Evolutionary conservation across 2,797 vertebrate genomes (phyloP), one percentile per base, ranked within the genome.

Genomic region (Poecilia wingei): DNA sequence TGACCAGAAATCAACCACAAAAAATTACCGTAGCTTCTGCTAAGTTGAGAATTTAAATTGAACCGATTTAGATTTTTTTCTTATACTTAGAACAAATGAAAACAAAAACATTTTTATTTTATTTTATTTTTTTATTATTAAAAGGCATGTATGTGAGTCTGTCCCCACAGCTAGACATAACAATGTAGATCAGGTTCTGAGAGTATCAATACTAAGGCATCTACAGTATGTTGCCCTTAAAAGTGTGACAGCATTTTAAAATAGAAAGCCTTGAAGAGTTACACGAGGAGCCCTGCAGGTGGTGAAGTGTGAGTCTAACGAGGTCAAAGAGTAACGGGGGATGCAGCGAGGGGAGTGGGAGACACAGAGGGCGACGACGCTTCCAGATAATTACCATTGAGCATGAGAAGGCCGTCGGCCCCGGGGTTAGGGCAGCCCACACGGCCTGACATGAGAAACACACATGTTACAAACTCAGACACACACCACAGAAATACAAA

Each of bases 401-500:
- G 96, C 98, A 98, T 98, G 93, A 99, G 97, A 88, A 98, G 97
- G 96, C 97, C 97, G 91, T 99, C 97, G 89, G 97, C 97, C 92
- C 97, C 97, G 31, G 97, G 97, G 96, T 98, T 97, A 85, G 97
- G 97, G 88, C 98, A 98, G 97, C 96, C 97, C 95, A 99, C 95
- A 82, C 97, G 97, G 96, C 97, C 98, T 98, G 95, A 94, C 92
- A 90, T 87, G 89, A 90, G 77, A 92, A 84, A 93, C 7, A 92
- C 81, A 87, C 75, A 76, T 69, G 45, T 72, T 64, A 76, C 81
- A 80, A 73, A 79, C 81, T 59, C 49, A 79, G 71, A 85, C 75
- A 83, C 79, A 84, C 49, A 75, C 76, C 78, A 74, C 79, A 78
- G 66, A 82, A 45, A 82, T 64, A 80, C 72, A 75, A 66, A 84